Evolutionary conservation across 2,113 vertebrate genomes (phyloP).

Genomic region (Kryptolebias marmoratus): DNA sequence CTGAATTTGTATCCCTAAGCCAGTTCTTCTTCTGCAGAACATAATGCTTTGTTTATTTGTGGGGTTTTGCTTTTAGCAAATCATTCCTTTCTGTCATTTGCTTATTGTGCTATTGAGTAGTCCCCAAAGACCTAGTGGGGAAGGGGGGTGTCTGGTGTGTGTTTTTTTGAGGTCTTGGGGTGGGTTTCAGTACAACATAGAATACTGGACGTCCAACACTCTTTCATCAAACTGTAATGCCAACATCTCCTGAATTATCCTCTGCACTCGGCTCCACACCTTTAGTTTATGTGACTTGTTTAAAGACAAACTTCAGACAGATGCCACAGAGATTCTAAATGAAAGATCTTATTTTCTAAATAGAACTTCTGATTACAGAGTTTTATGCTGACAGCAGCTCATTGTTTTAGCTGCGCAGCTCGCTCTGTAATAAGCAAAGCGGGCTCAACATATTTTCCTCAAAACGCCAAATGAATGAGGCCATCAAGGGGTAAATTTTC

Average conservation of each 20-base stretch:
- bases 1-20: slow-evolving; percentile 77
- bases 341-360: slow-evolving; percentile 52
- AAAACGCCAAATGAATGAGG: slow-evolving; percentile 59
- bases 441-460: slow-evolving; percentile 36
- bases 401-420: slow-evolving; percentile 60
- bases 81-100: slow-evolving; percentile 81
- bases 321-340: slow-evolving; percentile 55
- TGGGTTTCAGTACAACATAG: slow-evolving; percentile 28
- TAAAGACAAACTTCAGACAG: slow-evolving; percentile 43
- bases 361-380: slow-evolving; percentile 58
- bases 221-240: slow-evolving; percentile 36
- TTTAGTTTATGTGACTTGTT: slow-evolving; percentile 40
- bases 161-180: not conserved
- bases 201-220: slow-evolving; percentile 42
- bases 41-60: slow-evolving; percentile 83
- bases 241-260: not conserved
- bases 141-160: slow-evolving; percentile 5
- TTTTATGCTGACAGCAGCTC: slow-evolving; percentile 38
- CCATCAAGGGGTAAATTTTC: slow-evolving; percentile 59
- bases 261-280: not conserved
- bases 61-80: slow-evolving; percentile 79
- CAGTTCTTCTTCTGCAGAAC: slow-evolving; percentile 53
- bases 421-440: slow-evolving; percentile 64
- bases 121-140: slow-evolving; percentile 5
- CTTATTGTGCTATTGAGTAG: slow-evolving; percentile 72